phyloP scores from a whole-genome alignment of 2,113 vertebrate species.

The Phoxinus phoxinus region DNA sequence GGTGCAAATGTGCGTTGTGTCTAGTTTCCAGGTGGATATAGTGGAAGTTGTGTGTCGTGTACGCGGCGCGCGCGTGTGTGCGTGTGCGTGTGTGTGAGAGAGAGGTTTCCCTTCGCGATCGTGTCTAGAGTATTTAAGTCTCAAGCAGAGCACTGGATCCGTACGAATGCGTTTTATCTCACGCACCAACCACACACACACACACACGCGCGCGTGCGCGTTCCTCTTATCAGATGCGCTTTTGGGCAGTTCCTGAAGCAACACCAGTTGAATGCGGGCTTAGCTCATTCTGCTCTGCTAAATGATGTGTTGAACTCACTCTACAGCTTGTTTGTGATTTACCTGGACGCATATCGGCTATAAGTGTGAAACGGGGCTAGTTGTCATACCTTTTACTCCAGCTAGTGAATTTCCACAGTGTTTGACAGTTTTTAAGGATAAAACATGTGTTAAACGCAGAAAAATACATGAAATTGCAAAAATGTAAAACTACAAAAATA shows the following conservation, averaged over 20 bases:
- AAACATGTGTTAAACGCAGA: background rate
- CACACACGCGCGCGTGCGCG: background rate
- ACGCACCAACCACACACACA: background rate
- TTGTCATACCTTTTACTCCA: background rate
- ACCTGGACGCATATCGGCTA: background rate
- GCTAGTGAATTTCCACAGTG: background rate
- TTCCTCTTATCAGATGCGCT: background rate
- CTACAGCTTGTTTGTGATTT: background rate
- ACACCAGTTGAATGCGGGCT: constrained; percentile 25
- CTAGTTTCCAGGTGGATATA: background rate
- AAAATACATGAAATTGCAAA: background rate
- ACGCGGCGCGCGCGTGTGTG: background rate
- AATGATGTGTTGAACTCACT: background rate
- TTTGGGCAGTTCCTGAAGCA: background rate
- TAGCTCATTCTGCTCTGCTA: background rate
- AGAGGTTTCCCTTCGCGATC: background rate
- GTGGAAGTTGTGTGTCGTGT: constrained; percentile 5
- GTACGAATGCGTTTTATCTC: constrained; percentile 15
- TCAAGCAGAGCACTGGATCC: background rate
- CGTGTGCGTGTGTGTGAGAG: background rate
- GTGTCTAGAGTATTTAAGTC: constrained; percentile 6
- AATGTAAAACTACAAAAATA: background rate
- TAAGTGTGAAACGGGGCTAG: background rate
- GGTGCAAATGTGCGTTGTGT: constrained; percentile 9
- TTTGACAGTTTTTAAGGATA: background rate